Percentiles rank a stretch among this genome's conserved stretches.
These are phyloP conservation scores for Peromyscus polionotus DNA, from an alignment of 2,113 vertebrate species.

Conservation along the genomic window DNA sequence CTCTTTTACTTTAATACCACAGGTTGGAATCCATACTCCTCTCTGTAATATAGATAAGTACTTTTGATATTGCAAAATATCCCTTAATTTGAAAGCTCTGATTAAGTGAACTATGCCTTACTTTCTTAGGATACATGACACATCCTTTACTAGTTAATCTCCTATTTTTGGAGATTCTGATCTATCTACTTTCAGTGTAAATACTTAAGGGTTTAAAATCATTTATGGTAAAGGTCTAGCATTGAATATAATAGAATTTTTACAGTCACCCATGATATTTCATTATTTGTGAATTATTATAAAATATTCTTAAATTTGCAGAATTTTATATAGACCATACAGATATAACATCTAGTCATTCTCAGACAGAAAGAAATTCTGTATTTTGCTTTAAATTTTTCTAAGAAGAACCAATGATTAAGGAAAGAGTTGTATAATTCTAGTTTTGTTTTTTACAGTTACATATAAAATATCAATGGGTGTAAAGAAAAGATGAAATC, in stretches of 20 bases:
- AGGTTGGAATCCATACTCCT: neutral
- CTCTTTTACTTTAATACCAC: neutral
- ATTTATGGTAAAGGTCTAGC: neutral
- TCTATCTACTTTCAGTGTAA: neutral
- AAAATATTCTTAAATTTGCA: neutral
- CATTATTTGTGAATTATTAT: neutral
- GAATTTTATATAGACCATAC: neutral
- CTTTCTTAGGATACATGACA: neutral
- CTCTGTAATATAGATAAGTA: neutral
- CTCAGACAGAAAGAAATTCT: neutral
- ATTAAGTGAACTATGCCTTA: neutral
- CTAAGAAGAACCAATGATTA: neutral
- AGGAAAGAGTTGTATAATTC: neutral
- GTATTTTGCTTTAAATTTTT: neutral
- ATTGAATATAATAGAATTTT: conserved; percentile 10
- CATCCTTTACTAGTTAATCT: neutral
- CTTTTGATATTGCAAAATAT: neutral
- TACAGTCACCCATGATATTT: neutral
- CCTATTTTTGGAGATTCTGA: neutral
- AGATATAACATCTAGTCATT: neutral
- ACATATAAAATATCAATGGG: neutral
- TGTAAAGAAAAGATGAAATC: neutral
- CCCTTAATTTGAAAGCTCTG: neutral
- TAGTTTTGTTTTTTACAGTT: neutral
- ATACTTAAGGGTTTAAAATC: conserved; percentile 10